Evolutionary conservation across 2,113 vertebrate species (phyloP).

Genomic region (Xenopus borealis): DNA sequence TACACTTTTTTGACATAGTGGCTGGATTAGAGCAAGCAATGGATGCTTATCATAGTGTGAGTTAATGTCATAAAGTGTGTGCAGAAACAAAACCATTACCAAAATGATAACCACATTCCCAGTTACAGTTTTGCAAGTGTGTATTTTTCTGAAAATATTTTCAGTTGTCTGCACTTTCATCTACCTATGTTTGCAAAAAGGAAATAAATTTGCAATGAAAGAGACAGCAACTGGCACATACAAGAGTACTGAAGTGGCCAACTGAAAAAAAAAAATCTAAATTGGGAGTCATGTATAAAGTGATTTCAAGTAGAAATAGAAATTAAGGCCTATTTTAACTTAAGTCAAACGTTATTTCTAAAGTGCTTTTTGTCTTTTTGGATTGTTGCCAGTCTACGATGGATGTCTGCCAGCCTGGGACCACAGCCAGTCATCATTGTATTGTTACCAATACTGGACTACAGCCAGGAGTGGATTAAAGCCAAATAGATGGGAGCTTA

Average conservation of each 20-base stretch:
- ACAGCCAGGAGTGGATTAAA: background rate
- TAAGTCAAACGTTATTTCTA: background rate
- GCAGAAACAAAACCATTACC: too few relatives aligned
- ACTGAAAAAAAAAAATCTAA: background rate
- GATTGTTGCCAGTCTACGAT: background rate
- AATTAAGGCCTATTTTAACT: background rate
- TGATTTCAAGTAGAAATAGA: background rate
- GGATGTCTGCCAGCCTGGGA: slow-evolving; percentile 1
- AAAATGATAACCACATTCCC: too few relatives aligned
- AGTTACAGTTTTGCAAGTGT: too few relatives aligned
- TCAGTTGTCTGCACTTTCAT: too few relatives aligned
- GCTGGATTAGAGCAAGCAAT: too few relatives aligned
- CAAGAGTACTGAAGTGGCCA: too few relatives aligned
- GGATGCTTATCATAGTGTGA: too few relatives aligned
- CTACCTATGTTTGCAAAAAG: too few relatives aligned
- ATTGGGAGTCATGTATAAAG: background rate
- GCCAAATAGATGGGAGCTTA: background rate
- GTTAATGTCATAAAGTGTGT: too few relatives aligned
- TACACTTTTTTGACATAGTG: too few relatives aligned
- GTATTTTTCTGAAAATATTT: too few relatives aligned
- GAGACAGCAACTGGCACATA: background rate
- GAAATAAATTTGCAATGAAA: background rate
- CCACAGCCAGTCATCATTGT: background rate
- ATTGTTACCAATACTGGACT: background rate
- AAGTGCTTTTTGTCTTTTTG: background rate